Evolutionary conservation across 2,113 vertebrate species (phyloP).

Genomic region (Cyanoliseus patagonus): DNA sequence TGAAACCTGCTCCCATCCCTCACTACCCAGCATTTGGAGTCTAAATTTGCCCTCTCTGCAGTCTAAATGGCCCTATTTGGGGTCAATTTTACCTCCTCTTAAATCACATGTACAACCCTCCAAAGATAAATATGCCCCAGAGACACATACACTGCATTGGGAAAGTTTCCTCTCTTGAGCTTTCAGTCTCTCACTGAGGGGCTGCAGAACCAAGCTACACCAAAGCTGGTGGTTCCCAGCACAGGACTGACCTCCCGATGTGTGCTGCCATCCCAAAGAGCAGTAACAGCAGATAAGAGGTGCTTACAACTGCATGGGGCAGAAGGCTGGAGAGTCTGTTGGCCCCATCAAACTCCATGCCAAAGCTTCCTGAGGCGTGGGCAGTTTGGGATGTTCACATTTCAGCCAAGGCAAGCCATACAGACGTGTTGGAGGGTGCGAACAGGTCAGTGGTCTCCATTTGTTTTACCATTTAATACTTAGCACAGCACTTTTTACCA

Average conservation of each 20-base stretch:
- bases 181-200: not conserved
- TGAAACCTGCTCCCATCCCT: not conserved
- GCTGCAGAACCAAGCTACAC: not conserved
- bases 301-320: not conserved
- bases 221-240: not conserved
- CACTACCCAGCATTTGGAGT: not conserved
- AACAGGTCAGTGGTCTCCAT: not conserved
- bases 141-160: not conserved
- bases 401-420: not conserved
- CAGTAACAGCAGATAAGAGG: accelerated
- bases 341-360: not conserved
- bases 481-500: not conserved
- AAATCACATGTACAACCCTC: not conserved
- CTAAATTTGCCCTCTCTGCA: not conserved
- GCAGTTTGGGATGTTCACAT: not conserved
- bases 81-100: not conserved
- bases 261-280: accelerated
- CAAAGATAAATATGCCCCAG: not conserved
- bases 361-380: not conserved
- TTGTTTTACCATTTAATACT: not conserved
- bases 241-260: not conserved
- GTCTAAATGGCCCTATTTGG: not conserved
- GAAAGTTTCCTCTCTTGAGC: not conserved
- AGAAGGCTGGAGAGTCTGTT: not conserved
- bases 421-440: not conserved